Base-by-base conservation (phyloP, 2,888 invertebrate species). In the Pristionchus exspectatus region DNA sequence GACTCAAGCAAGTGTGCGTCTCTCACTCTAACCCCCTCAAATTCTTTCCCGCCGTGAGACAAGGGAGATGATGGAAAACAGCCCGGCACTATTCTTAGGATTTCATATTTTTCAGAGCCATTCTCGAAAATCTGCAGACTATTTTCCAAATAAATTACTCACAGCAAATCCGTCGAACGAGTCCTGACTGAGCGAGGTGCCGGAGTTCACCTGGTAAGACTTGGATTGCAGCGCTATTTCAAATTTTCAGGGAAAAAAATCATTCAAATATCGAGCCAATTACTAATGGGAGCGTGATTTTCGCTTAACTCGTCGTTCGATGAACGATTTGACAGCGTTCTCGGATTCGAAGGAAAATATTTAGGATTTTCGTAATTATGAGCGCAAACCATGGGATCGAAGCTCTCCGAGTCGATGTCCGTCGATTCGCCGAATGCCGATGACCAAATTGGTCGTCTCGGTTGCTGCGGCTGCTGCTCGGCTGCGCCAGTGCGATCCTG, bases 361-460 rank as follows among this genome's bases (percentile, higher is more conserved):
- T 56, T 14, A 18, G 4, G 56, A 56, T 9, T 56, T 56, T 18
- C 12, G 72, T n/a, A n/a, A n/a, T n/a, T 2, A 18, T 9, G 72
- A 4, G 12, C 2, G 14, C 83, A 9, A n/a, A 56, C 84, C 87
- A 88, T 56, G 9, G 87, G 74, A 74, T 88, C 87, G 56, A 44
- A 56, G 33, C 74, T 74, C 74, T 88, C 87, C 54, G 87, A 88
- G 9, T 87, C 87, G 50, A 50, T 14, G 50, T 87, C 87, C 7
- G 56, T 54, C 3, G 87, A 88, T 4, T 44, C 33, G 24, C 87
- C 87, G 74, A 88, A 88, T 0, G 87, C 87, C 1, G 74, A 74
- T 10, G 87, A 88, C 87, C 87, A 88, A 12, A 88, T 33, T 30
- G 87, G 87, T 4, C 74, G 72, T 21, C 74, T 54, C 12, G 24